phyloP scores from a whole-genome alignment of 2,888 invertebrate genomes.

The Xanthia togata region DNA sequence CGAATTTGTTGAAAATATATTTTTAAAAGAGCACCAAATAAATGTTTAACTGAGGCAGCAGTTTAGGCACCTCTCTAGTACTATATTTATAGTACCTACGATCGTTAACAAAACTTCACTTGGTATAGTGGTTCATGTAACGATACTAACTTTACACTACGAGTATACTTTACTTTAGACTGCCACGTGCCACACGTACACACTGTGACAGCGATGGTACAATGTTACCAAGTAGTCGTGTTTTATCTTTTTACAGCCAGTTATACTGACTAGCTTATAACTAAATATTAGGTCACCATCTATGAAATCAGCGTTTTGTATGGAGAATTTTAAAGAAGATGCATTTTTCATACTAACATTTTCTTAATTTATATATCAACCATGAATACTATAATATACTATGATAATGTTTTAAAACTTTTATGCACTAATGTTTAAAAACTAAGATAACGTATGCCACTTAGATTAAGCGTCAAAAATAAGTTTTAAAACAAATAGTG shows the following conservation, averaged over 20 bases:
- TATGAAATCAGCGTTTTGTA: too few relatives aligned
- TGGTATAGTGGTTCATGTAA: not conserved
- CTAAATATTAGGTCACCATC: too few relatives aligned
- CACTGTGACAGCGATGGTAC: not conserved
- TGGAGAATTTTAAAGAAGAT: too few relatives aligned
- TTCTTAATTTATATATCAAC: too few relatives aligned
- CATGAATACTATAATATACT: too few relatives aligned
- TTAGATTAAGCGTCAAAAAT: too few relatives aligned
- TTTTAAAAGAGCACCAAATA: not conserved
- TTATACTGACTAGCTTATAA: not conserved
- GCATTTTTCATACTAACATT: too few relatives aligned
- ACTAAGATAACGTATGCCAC: too few relatives aligned
- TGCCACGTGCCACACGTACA: not conserved
- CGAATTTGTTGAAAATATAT: not conserved
- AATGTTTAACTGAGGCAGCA: not conserved
- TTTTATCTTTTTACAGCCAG: not conserved
- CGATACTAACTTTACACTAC: conserved; percentile 16
- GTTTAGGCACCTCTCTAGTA: not conserved
- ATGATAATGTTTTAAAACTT: too few relatives aligned
- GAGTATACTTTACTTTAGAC: not conserved
- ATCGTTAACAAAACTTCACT: conserved; percentile 18
- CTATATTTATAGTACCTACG: not conserved
- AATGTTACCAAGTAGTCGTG: not conserved
- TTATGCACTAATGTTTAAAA: too few relatives aligned
- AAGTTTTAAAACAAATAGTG: too few relatives aligned